Evolutionary conservation across 30 jellyfish, hydroid and myxozoan genomes (phyloP).

Genomic region (Turritopsis dohrnii): DNA sequence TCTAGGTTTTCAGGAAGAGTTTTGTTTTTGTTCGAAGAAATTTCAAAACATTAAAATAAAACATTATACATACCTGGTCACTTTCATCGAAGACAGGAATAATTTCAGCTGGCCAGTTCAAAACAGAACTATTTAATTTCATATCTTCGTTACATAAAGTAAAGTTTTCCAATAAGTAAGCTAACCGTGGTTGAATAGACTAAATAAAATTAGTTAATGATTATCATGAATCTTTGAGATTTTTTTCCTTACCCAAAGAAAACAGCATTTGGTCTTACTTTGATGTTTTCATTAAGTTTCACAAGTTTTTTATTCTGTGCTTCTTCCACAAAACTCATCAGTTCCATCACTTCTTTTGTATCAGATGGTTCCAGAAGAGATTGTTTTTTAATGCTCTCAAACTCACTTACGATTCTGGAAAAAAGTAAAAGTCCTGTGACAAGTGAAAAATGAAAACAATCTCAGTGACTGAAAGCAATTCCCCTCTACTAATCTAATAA

Average conservation of each 20-base stretch:
- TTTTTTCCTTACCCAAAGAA: too few relatives aligned
- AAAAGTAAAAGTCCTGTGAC: too few relatives aligned
- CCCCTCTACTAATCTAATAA: too few relatives aligned
- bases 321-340: slow-evolving; percentile 62
- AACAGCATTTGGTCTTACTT: slow-evolving; percentile 26
- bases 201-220: background rate
- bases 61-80: slow-evolving; percentile 62
- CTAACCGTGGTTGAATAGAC: slow-evolving; percentile 74
- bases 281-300: slow-evolving; percentile 54
- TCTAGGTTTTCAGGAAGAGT: slow-evolving; percentile 21
- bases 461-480: too few relatives aligned
- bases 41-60: too few relatives aligned
- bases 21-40: too few relatives aligned
- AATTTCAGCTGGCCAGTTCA: slow-evolving; percentile 85
- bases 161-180: slow-evolving; percentile 71
- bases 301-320: slow-evolving; percentile 68
- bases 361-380: slow-evolving; percentile 68
- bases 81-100: slow-evolving; percentile 83
- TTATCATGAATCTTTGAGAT: too few relatives aligned
- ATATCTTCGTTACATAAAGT: slow-evolving; percentile 57
- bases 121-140: slow-evolving; percentile 67
- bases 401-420: slow-evolving; percentile 59
- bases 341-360: slow-evolving; percentile 73
- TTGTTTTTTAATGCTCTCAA: slow-evolving; percentile 52
- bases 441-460: too few relatives aligned